Evolutionary conservation across 2,113 vertebrate species (phyloP).

Genomic region (Eidolon helvum): DNA sequence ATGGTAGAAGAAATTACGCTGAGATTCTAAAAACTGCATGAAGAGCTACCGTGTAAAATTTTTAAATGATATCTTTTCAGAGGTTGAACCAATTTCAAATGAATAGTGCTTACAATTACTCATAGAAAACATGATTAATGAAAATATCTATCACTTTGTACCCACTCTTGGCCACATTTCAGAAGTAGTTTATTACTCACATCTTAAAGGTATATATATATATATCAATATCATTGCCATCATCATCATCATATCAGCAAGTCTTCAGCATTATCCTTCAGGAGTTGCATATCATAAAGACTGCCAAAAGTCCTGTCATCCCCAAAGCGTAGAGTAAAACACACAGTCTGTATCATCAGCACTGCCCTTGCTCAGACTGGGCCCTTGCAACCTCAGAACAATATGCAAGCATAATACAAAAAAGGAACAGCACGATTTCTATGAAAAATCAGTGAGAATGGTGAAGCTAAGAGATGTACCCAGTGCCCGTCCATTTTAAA

Average conservation of each 20-base stretch:
- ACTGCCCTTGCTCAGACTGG: slow-evolving; percentile 48
- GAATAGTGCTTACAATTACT: neutral
- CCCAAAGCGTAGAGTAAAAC: neutral
- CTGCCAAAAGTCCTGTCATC: neutral
- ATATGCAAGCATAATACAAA: slow-evolving; percentile 50
- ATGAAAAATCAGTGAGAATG: slow-evolving; percentile 57
- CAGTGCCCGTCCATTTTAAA: slow-evolving; percentile 66
- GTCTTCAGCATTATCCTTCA: neutral
- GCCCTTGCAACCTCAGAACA: slow-evolving; percentile 48
- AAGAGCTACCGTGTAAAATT: neutral
- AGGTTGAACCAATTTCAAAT: slow-evolving; percentile 32
- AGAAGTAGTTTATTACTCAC: neutral
- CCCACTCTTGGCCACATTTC: neutral
- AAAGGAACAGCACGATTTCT: slow-evolving; percentile 48
- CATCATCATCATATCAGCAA: neutral
- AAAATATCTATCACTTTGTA: neutral
- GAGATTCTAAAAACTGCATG: slow-evolving; percentile 24
- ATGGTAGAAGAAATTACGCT: neutral
- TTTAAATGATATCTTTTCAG: slow-evolving; percentile 42
- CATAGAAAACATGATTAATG: neutral
- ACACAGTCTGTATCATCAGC: neutral
- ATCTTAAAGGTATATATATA: neutral
- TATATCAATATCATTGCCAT: too few species aligned
- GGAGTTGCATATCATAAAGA: slow-evolving; percentile 22
- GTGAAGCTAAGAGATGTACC: slow-evolving; percentile 47